Percentiles rank a stretch among this genome's conserved stretches.
Evolutionary conservation across 2,888 invertebrate species (phyloP).

Genomic region (Ormyrus pomaceus): DNA sequence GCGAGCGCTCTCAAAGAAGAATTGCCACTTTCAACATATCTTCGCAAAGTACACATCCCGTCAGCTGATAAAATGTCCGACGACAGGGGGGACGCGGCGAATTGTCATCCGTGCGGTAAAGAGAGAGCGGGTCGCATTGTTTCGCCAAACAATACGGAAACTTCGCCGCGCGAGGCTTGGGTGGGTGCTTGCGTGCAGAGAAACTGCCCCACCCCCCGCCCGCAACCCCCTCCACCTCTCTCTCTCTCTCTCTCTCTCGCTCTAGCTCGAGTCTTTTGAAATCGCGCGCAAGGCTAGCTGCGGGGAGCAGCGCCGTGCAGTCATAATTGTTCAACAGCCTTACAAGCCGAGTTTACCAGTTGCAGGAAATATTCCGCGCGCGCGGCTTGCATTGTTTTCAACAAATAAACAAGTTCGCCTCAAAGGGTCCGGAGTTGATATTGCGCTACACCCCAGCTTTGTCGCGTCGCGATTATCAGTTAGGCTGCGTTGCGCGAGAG

Average conservation of each 20-base stretch:
- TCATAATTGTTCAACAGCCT: conserved; percentile 32
- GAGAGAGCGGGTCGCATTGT: conserved; percentile 23
- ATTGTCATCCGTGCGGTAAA: conserved; percentile 10
- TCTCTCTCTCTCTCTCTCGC: not conserved
- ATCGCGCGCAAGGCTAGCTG: conserved; percentile 2
- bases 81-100: conserved; percentile 1
- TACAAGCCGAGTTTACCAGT: conserved; percentile 17
- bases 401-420: conserved; percentile 17
- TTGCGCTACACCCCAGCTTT: not conserved
- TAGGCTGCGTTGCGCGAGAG: too few relatives aligned
- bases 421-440: not conserved
- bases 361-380: not conserved
- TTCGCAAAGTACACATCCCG: conserved; percentile 26
- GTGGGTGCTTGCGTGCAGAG: not conserved
- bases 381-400: not conserved
- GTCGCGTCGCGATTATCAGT: not conserved
- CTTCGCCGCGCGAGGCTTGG: not conserved
- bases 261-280: conserved; percentile 20
- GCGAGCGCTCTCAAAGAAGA: not conserved
- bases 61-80: conserved; percentile 33
- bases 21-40: conserved; percentile 33
- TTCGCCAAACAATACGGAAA: conserved; percentile 25
- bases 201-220: not conserved
- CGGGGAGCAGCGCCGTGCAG: not conserved
- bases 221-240: not conserved